These are phyloP conservation scores for Argya squamiceps DNA, from an alignment of 2,797 vertebrate species.

Conservation along the genomic window DNA sequence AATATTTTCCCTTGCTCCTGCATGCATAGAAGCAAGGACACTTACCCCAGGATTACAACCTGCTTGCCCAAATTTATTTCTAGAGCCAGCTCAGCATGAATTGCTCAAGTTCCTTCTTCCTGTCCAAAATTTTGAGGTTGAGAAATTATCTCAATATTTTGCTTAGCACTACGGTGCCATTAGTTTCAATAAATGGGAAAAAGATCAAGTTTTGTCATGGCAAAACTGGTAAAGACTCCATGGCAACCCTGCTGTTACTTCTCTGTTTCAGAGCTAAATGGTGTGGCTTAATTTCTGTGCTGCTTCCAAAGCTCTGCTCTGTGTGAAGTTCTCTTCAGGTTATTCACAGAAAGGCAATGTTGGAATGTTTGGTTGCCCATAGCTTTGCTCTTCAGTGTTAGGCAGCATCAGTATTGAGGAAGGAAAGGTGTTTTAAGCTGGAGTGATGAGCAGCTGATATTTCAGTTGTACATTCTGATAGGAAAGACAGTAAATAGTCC, in stretches of 20 bases:
- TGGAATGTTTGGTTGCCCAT: background rate
- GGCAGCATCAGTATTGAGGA: background rate
- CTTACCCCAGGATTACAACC: conserved; percentile 24
- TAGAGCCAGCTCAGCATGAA: conserved; percentile 5
- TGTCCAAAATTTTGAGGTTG: conserved; percentile 24
- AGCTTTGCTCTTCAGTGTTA: background rate
- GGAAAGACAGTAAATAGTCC: background rate
- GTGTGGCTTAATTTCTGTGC: background rate
- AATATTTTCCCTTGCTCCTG: conserved; percentile 40
- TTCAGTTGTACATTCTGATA: background rate
- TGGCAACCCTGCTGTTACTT: background rate
- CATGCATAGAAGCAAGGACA: background rate
- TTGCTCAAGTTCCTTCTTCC: conserved; percentile 36
- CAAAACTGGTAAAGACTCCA: conserved; percentile 8
- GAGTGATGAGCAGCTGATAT: background rate
- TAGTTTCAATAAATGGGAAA: conserved; percentile 33
- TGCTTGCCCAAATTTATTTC: conserved; percentile 31
- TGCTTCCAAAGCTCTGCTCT: background rate
- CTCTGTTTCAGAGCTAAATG: background rate
- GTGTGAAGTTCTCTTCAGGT: background rate
- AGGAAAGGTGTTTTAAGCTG: background rate
- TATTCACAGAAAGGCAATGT: background rate
- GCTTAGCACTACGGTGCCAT: background rate
- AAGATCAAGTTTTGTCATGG: conserved; percentile 36
- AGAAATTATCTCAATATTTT: conserved; percentile 62